A percentile compares a stretch with the other conserved stretches of the same genome.
Evolutionary conservation across 1,140 invertebrate genomes (phyloP).

Genomic region (Drosophila chauvacae): DNA sequence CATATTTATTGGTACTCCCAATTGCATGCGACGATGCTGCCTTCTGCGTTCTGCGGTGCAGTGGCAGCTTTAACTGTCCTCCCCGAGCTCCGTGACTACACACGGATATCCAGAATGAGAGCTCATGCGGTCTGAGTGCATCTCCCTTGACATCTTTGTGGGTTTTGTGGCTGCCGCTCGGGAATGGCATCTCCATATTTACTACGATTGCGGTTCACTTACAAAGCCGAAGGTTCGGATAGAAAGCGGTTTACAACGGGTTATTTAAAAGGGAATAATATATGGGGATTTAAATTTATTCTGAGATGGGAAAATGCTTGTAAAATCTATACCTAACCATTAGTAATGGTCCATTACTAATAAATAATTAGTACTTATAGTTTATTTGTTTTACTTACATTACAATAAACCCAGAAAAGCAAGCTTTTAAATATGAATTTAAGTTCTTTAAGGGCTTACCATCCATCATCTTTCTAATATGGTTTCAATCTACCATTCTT

Average conservation of each 20-base stretch:
- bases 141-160: constrained; percentile 36
- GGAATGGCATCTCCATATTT: constrained; percentile 63
- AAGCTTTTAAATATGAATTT: neutral
- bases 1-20: constrained; percentile 72
- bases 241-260: neutral
- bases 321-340: neutral
- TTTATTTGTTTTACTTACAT: neutral
- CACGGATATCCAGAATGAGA: neutral
- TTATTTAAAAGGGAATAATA: neutral
- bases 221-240: constrained; percentile 21
- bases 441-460: too few relatives aligned
- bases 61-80: constrained; percentile 43
- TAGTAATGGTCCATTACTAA: too few relatives aligned
- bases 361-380: too few relatives aligned
- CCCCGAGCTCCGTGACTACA: constrained; percentile 24
- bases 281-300: neutral
- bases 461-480: constrained; percentile 16
- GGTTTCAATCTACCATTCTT: constrained; percentile 3
- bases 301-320: neutral
- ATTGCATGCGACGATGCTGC: constrained; percentile 49
- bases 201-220: constrained; percentile 59
- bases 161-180: constrained; percentile 46
- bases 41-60: constrained; percentile 39
- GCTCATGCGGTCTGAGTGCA: constrained; percentile 14
- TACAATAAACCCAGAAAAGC: neutral